A percentile compares a stretch with the other conserved stretches of the same genome.
These are phyloP conservation scores for Spatula versicolor DNA, from an alignment of 2,797 vertebrate species.

Conservation along the genomic window DNA sequence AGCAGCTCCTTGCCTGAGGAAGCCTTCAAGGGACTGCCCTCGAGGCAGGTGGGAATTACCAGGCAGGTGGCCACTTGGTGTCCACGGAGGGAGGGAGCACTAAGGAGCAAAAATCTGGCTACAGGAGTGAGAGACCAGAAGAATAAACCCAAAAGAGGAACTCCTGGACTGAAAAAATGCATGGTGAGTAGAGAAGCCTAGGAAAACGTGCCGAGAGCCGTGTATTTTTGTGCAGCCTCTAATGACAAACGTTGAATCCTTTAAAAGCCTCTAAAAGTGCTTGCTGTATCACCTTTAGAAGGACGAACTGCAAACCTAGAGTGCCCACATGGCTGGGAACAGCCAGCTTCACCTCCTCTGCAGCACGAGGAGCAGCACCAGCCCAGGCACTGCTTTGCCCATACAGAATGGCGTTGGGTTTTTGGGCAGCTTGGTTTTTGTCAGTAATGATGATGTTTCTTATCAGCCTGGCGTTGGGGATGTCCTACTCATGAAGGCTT, in stretches of 20 bases:
- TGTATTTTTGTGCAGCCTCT: neutral
- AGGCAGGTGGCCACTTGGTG: neutral
- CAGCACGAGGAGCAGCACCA: neutral
- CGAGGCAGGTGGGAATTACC: neutral
- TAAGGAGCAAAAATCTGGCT: neutral
- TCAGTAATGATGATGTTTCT: neutral
- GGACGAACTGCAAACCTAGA: neutral
- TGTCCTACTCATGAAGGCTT: neutral
- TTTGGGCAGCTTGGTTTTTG: neutral
- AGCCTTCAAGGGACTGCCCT: neutral
- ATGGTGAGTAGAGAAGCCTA: neutral
- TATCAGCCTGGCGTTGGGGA: neutral
- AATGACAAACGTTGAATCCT: neutral
- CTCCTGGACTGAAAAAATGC: neutral
- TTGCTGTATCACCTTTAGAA: neutral
- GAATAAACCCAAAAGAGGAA: neutral
- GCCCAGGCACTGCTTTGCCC: neutral
- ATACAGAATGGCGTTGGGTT: rapidly evolving
- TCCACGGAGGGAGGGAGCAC: neutral
- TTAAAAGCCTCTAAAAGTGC: neutral
- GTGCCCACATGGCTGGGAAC: neutral
- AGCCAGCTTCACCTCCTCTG: neutral
- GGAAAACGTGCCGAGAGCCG: rapidly evolving
- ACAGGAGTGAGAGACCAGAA: neutral
- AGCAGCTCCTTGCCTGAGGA: neutral